Evolutionary conservation across 2,113 vertebrate species (phyloP).

Genomic region (Amphiprion percula): DNA sequence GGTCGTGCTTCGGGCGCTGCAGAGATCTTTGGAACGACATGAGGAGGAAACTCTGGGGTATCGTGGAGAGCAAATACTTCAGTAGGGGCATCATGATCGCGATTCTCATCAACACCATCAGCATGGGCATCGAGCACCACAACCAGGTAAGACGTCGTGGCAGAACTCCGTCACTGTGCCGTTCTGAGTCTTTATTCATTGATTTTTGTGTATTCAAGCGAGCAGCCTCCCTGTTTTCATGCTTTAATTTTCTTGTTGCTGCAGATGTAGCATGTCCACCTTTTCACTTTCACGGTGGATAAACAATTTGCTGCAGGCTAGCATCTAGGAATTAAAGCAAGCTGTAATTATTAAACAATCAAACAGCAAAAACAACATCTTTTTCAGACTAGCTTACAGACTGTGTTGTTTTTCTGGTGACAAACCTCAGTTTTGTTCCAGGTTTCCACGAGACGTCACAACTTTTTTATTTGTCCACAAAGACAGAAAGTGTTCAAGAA

Average conservation of each 20-base stretch:
- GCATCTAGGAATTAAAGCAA: no score
- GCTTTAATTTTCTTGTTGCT: no score
- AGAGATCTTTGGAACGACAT: constrained; percentile 80
- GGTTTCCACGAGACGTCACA: neutral
- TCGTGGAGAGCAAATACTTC: constrained; percentile 99
- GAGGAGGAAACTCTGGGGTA: constrained; percentile 92
- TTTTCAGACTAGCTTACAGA: no score
- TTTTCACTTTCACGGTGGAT: no score
- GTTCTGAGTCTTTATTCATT: no score
- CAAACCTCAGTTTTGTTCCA: neutral
- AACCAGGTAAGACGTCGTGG: constrained; percentile 88
- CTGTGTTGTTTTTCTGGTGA: neutral
- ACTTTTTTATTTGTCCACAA: constrained; percentile 5
- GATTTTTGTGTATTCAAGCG: no score
- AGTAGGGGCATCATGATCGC: constrained; percentile 98
- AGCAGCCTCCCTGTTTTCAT: no score
- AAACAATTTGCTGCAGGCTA: no score
- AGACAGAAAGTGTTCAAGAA: neutral
- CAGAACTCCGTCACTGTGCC: no score
- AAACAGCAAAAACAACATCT: no score
- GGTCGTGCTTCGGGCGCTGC: constrained; percentile 65
- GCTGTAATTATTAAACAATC: no score
- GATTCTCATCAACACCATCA: constrained; percentile 98
- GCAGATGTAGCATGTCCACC: no score
- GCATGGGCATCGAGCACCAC: constrained; percentile 98